Percentiles rank a stretch among this genome's conserved stretches.
These are phyloP conservation scores for Luperina testacea DNA, from an alignment of 2,888 invertebrate species.

Conservation along the genomic window DNA sequence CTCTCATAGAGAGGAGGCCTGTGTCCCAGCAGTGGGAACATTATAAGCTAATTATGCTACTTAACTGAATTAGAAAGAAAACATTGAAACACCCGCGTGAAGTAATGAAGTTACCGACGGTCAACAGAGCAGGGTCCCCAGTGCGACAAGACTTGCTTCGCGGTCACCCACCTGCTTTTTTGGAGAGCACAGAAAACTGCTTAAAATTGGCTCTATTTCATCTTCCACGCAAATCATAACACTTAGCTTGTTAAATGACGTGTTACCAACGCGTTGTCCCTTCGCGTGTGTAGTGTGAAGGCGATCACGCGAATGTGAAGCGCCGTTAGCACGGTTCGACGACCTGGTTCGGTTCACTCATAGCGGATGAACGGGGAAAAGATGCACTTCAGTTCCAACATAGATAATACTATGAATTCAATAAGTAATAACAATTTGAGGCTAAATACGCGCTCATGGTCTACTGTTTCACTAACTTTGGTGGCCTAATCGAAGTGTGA, in stretches of 20 bases:
- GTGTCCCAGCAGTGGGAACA: neutral
- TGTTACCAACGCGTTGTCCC: constrained; percentile 52
- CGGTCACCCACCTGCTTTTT: constrained; percentile 35
- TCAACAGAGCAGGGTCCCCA: neutral
- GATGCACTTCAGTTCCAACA: constrained; percentile 51
- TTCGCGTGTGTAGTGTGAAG: constrained; percentile 56
- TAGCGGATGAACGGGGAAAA: constrained; percentile 54
- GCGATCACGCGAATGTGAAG: constrained; percentile 67
- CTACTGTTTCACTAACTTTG: constrained; percentile 25
- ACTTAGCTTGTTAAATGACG: constrained; percentile 26
- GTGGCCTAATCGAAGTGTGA: constrained; percentile 12
- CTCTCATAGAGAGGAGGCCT: neutral
- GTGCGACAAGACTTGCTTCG: constrained; percentile 1
- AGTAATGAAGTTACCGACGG: neutral
- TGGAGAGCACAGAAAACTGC: constrained; percentile 11
- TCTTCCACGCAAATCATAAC: constrained; percentile 17
- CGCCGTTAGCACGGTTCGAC: constrained; percentile 69
- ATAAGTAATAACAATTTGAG: constrained; percentile 20
- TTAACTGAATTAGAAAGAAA: neutral
- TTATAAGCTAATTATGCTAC: neutral
- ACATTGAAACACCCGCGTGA: neutral
- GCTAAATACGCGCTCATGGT: neutral
- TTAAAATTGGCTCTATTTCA: constrained; percentile 13
- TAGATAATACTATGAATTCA: neutral
- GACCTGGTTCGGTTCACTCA: constrained; percentile 66